Evolutionary conservation across 2,113 vertebrate species (phyloP).

Genomic region (Ptilorrhoa leucosticta): DNA sequence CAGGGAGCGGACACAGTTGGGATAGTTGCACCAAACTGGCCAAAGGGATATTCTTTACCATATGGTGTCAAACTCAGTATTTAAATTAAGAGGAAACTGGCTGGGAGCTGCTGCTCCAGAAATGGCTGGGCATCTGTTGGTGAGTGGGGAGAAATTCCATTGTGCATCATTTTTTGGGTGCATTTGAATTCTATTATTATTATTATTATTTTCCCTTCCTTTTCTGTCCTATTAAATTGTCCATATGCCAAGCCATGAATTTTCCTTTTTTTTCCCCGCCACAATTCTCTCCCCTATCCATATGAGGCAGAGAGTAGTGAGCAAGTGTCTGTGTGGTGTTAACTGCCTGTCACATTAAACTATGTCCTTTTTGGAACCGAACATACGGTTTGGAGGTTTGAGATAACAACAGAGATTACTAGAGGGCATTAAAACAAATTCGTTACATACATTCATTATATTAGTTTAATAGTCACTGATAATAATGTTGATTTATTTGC

Average conservation of each 20-base stretch:
- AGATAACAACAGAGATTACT: neutral
- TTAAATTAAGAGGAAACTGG: neutral
- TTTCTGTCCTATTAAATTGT: neutral
- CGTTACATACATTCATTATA: neutral
- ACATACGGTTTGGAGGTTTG: neutral
- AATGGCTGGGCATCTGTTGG: neutral
- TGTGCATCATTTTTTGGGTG: neutral
- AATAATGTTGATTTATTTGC: neutral
- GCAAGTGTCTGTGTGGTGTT: neutral
- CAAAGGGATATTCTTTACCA: neutral
- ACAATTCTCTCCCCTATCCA: neutral
- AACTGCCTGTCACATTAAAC: neutral
- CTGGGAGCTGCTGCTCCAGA: neutral
- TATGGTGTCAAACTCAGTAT: neutral
- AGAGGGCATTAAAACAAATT: neutral
- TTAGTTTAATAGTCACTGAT: neutral
- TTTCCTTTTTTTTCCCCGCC: rapidly evolving
- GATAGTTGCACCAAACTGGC: neutral
- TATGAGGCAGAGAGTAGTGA: neutral
- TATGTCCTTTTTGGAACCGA: neutral
- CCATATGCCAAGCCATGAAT: neutral
- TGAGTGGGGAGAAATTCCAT: neutral
- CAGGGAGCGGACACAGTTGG: neutral
- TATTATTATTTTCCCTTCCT: neutral
- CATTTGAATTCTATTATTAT: neutral